Base-by-base conservation (phyloP, 2,888 invertebrate species). In the Saturnia japonica region DNA sequence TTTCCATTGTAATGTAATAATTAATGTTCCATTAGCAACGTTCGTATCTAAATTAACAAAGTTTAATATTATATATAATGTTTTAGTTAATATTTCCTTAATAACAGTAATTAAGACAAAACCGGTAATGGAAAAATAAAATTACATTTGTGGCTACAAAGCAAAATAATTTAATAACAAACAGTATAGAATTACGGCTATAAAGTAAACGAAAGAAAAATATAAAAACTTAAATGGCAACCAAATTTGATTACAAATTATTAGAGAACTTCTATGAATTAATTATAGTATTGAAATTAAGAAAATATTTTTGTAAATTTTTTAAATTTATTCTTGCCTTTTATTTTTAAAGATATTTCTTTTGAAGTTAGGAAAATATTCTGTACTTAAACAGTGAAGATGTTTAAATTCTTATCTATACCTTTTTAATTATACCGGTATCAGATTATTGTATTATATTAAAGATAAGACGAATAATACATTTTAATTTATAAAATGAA, bases 61-160 rank as follows among this genome's bases (percentile, higher is more conserved):
- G 76, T 76, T 76, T 77, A 72, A 71, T 14, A 25, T 60, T 54
- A 25, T 60, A 60, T 72, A 75, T 74, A 73, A 74, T 76, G 76
- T 76, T 74, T 75, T 71, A 72, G 73, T 74, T 76, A 78, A 79
- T 80, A 82, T 78, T 81, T 76, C 80, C 81, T 81, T 83, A 85
- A 83, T 82, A 81, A 80, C 79, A 75, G 82, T 79, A 83, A 85
- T 85, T 85, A 85, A 82, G 78, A 82, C 75, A 78, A 82, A 78
- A 82, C 77, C 83, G 81, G 80, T 85, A 85, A 84, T 85, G 85
- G 85, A 82, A 82, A 85, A 85, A 85, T 83, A 78, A 82, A 82
- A 83, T 83, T 80, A 84, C 80, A 80, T 77, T 79, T 77, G 75
- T 78, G 80, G 79, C 80, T 78, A 81, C 78, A 75, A 74, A 74